Evolutionary conservation across 2,797 vertebrate species (phyloP), one percentile per base, ranked within the genome.

Genomic region (Tangara arthus): DNA sequence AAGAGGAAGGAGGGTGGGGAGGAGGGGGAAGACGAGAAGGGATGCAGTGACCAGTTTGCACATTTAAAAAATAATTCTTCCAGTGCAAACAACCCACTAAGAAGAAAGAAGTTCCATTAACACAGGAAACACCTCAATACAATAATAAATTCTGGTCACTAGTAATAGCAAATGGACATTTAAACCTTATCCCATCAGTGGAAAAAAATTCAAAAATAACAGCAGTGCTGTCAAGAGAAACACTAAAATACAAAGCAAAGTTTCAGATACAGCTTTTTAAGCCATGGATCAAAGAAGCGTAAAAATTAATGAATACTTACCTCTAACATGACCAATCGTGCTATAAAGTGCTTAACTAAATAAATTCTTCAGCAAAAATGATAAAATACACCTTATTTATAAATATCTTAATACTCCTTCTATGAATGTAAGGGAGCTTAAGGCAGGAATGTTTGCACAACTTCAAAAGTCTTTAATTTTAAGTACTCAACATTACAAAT

Each of bases 11-110:
- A n/a, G n/a, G 4, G 9, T 15, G 10, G 4, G 24, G 39, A 4
- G 1, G 11, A 1, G 9, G 15, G 2, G 28, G 19, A 63, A 46
- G 8, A 2, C 3, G 4, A 18, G 14, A 7, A 9, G 2, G 3
- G 8, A 7, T 6, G 10, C 11, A 39, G 35, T 63, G 19, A 53
- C 6, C 11, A 39, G 9, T 64, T 50, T 34, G 21, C 52, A 72
- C 12, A 46, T 26, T 86, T 60, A 15, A 78, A 57, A 46, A 75
- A 16, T 15, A 89, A 60, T 26, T 82, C 13, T 66, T 79, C 15
- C 9, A 87, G 47, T 0, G 2, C 11, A 82, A 85, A 71, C 14
- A 59, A 61, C 2, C 9, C 35, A 34, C 46, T 34, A 24, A 2
- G 9, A 83, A 59, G 23, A 79, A 88, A 30, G 4, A 78, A 35